Evolutionary conservation across 2,113 vertebrate species (phyloP).

Genomic region (Pomatostomus ruficeps): DNA sequence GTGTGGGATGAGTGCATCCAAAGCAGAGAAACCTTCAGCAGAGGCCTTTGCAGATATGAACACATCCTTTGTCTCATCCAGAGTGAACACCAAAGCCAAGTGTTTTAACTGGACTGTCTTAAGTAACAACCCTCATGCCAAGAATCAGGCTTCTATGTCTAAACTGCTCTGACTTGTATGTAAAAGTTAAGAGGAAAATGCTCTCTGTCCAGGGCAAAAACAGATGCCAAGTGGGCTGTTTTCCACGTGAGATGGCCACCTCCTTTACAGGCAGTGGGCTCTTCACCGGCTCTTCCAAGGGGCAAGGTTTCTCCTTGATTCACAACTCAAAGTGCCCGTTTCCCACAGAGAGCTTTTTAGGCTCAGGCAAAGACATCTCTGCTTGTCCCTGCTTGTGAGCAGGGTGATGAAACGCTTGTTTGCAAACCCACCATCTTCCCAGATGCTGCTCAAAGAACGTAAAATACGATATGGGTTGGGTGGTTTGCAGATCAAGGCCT

Average conservation of each 20-base stretch:
- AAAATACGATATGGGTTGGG: background rate
- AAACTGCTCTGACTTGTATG: background rate
- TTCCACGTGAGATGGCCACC: background rate
- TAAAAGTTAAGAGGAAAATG: background rate
- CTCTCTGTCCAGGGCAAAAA: background rate
- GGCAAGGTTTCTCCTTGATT: background rate
- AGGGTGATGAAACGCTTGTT: background rate
- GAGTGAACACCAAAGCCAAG: background rate
- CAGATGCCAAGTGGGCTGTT: background rate
- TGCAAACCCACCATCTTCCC: background rate
- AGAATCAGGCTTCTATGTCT: background rate
- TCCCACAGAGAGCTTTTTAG: background rate
- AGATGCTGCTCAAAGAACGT: background rate
- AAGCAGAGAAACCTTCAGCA: background rate
- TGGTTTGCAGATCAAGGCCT: background rate
- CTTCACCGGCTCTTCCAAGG: background rate
- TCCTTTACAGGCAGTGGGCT: background rate
- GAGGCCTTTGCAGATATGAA: background rate
- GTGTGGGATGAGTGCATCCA: background rate
- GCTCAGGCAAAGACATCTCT: background rate
- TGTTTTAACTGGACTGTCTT: background rate
- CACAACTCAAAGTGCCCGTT: background rate
- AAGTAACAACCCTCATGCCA: background rate
- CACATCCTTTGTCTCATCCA: background rate
- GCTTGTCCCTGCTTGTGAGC: background rate